Evolutionary conservation across 2,113 vertebrate genomes (phyloP).

Genomic region (Dolichotis patagonum): DNA sequence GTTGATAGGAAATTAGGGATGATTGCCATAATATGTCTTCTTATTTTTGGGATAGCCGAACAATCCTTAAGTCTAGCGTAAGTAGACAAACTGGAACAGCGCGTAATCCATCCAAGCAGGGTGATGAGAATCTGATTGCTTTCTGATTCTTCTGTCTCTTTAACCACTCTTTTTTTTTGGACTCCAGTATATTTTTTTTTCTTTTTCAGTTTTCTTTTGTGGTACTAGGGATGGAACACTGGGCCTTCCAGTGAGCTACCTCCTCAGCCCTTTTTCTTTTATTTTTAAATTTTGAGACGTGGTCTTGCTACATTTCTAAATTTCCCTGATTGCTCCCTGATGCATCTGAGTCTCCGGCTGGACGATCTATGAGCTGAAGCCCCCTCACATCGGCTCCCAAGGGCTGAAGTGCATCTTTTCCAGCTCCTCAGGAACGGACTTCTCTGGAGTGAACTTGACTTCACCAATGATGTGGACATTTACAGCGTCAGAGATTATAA

Average conservation of each 20-base stretch:
- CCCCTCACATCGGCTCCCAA: background rate
- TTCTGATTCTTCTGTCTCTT: constrained; percentile 39
- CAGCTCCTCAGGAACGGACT: background rate
- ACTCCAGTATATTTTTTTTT: background rate
- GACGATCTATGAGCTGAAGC: background rate
- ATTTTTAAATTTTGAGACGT: background rate
- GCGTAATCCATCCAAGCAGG: no score
- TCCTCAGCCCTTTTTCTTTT: background rate
- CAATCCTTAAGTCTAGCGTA: no score
- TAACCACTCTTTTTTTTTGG: background rate
- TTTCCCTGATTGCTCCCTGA: background rate
- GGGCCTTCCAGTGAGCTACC: background rate
- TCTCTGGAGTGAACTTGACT: background rate
- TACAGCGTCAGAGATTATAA: background rate
- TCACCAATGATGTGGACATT: background rate
- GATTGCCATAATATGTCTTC: no score
- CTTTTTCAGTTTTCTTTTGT: background rate
- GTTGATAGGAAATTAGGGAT: no score
- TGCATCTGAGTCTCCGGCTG: background rate
- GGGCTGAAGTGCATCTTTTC: background rate
- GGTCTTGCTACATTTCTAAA: background rate
- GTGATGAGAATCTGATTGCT: constrained; percentile 45
- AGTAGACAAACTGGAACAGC: no score
- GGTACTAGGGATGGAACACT: background rate
- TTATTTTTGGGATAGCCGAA: no score